phyloP scores from a whole-genome alignment of 2,888 invertebrate species.

The Chirona hameri region DNA sequence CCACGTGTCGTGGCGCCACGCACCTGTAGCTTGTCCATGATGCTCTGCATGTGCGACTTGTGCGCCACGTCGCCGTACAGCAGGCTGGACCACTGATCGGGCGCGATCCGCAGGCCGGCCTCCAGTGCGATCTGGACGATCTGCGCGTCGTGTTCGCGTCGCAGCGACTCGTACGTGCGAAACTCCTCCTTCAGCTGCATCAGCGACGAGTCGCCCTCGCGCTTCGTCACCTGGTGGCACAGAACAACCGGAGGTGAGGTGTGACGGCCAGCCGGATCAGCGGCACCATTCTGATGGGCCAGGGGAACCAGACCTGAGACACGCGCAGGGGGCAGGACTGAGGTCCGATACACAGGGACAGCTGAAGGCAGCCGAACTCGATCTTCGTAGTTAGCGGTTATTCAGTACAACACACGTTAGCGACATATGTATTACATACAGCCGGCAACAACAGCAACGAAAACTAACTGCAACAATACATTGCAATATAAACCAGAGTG shows the following conservation, averaged over 20 bases:
- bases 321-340: no score
- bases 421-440: no score
- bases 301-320: no score
- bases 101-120: slow-evolving; percentile 92
- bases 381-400: no score
- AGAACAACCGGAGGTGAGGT: not conserved
- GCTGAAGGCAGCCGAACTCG: no score
- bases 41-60: slow-evolving; percentile 96
- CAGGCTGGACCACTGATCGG: slow-evolving; percentile 97
- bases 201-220: slow-evolving; percentile 92
- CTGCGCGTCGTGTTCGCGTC: slow-evolving; percentile 96
- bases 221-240: slow-evolving; percentile 76
- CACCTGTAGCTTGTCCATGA: slow-evolving; percentile 81
- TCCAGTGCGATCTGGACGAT: slow-evolving; percentile 98
- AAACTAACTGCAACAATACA: no score
- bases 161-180: slow-evolving; percentile 84
- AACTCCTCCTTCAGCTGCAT: slow-evolving; percentile 98
- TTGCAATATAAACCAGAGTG: no score
- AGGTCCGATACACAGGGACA: no score
- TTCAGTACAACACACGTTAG: no score
- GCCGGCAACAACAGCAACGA: no score
- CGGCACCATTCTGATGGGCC: no score
- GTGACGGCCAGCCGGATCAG: no score
- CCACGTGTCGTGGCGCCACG: not conserved
- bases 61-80: slow-evolving; percentile 93